Evolutionary conservation across 1,140 invertebrate species (phyloP).

Genomic region (Ooceraea biroi): DNA sequence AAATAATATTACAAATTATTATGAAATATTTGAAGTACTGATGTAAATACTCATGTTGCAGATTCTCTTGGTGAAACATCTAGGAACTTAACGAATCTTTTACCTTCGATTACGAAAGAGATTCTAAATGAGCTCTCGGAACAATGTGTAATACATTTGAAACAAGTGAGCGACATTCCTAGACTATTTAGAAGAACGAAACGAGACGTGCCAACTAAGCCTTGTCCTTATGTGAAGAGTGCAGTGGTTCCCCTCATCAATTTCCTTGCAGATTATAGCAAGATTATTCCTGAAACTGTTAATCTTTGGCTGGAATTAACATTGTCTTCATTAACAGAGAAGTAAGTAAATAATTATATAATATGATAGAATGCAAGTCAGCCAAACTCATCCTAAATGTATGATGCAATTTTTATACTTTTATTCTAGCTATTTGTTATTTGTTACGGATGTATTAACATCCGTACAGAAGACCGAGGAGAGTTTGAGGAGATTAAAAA

Average conservation of each 20-base stretch:
- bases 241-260: slow-evolving; percentile 88
- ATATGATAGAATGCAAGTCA: no score
- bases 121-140: slow-evolving; percentile 88
- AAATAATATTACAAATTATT: slow-evolving; percentile 16
- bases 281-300: slow-evolving; percentile 86
- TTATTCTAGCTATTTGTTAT: slow-evolving; percentile 91
- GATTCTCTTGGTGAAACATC: slow-evolving; percentile 86
- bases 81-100: slow-evolving; percentile 83
- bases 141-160: slow-evolving; percentile 87
- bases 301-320: slow-evolving; percentile 87
- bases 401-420: no score
- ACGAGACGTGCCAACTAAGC: slow-evolving; percentile 92
- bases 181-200: slow-evolving; percentile 97
- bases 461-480: slow-evolving; percentile 98
- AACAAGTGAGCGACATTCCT: slow-evolving; percentile 96
- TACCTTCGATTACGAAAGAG: slow-evolving; percentile 87
- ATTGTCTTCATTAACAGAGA: slow-evolving; percentile 89
- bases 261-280: slow-evolving; percentile 88
- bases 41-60: slow-evolving; percentile 61
- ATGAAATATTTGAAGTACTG: slow-evolving; percentile 19
- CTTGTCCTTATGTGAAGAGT: slow-evolving; percentile 92
- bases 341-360: slow-evolving; percentile 84
- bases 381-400: no score
- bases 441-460: slow-evolving; percentile 94
- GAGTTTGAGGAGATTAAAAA: slow-evolving; percentile 95